Percentiles rank a stretch among this genome's conserved stretches.
Evolutionary conservation across 2,888 invertebrate genomes (phyloP).

Genomic region (Fragum fragum): DNA sequence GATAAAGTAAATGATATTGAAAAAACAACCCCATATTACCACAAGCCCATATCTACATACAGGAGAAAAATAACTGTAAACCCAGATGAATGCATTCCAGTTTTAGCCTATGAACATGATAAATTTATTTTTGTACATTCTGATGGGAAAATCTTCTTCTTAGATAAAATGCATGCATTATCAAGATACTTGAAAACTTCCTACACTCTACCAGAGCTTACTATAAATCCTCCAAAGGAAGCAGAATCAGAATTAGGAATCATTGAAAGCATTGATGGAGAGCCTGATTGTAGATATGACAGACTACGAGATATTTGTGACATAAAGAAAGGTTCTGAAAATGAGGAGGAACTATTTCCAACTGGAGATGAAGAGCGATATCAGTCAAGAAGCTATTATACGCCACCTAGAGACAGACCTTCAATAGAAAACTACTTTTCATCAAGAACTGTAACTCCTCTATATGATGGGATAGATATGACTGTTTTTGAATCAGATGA

Average conservation of each 20-base stretch:
- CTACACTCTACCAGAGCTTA: slow-evolving; percentile 39
- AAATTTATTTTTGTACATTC: slow-evolving; percentile 55
- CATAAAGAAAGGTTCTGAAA: not conserved
- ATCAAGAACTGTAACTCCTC: slow-evolving; percentile 30
- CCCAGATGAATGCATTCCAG: slow-evolving; percentile 47
- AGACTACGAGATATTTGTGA: slow-evolving; percentile 51
- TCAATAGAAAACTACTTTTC: slow-evolving; percentile 46
- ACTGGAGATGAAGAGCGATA: slow-evolving; percentile 44
- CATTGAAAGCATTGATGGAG: slow-evolving; percentile 53
- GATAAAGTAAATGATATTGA: not conserved
- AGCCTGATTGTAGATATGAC: slow-evolving; percentile 43
- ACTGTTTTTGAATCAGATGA: slow-evolving; percentile 16
- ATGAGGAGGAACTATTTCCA: slow-evolving; percentile 3
- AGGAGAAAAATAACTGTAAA: slow-evolving; percentile 43
- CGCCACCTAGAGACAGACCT: slow-evolving; percentile 57
- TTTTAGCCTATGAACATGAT: slow-evolving; percentile 52
- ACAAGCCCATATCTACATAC: not conserved
- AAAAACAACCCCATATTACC: not conserved
- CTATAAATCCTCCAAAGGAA: slow-evolving; percentile 32
- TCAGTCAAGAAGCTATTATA: slow-evolving; percentile 50
- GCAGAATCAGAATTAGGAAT: slow-evolving; percentile 32
- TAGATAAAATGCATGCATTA: slow-evolving; percentile 51
- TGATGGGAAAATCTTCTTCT: slow-evolving; percentile 49
- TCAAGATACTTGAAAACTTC: slow-evolving; percentile 33
- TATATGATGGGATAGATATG: slow-evolving; percentile 61